Base-by-base conservation (phyloP, 2,888 invertebrate species). In the Crepidodera aurea region DNA sequence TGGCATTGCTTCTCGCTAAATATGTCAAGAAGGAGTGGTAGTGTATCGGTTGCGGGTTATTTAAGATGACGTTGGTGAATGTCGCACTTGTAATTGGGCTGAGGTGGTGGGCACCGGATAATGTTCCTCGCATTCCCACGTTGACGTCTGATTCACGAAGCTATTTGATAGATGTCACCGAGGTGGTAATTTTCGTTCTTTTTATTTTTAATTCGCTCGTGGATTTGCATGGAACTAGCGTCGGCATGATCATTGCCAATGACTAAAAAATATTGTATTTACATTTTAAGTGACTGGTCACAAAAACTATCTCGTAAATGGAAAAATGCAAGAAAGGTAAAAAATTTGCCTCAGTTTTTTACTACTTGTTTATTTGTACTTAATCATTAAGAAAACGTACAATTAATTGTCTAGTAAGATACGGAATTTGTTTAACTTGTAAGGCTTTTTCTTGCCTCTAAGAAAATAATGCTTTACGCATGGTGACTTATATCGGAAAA, bases 81-180 rank as follows among this genome's bases (percentile, higher is more conserved):
- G 76, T 75, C 71, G 73, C 71, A 70, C 73, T 75, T 76, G 75
- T 76, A 76, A 76, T 76, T 76, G 76, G 76, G 75, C 71, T 69
- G 70, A 73, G 72, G 75, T 69, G 71, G 74, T 71, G 71, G 74
- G 73, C 74, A 72, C 74, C 72, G 73, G 73, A 74, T 75, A 75
- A 74, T 75, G 72, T 73, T 71, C 74, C 51, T 72, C 71, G 55
- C 67, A 68, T 67, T 63, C 65, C 67, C 56, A 56, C 61, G 34
- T 61, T 42, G 40, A 54, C 39, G 34, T 51, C 32, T 55, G 55
- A 61, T 54, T 55, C 55, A 61, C 56, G 34, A 37, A 53, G 48
- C 34, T 54, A 51, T 56, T 51, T 56, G 46, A 56, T 56, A 37
- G 48, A 56, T 56, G 56, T 37, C 46, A 56, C 46, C 22, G 19